Evolutionary conservation across 1,140 invertebrate species (phyloP).

Genomic region (Aphis craccivora): DNA sequence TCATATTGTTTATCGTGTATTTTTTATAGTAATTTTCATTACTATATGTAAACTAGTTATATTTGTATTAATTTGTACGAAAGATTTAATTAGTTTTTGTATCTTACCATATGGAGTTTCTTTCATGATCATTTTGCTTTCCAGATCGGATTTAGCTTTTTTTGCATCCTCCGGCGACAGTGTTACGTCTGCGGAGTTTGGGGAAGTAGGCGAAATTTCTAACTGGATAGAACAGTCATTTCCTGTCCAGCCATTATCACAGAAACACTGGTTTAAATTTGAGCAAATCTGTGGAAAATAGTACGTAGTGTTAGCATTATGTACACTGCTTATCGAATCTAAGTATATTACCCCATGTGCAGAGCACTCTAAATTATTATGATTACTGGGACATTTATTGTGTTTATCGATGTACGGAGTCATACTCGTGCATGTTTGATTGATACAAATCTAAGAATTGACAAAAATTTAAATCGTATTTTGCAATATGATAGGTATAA

Average conservation of each 20-base stretch:
- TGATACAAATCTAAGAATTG: conserved; percentile 79
- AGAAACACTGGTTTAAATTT: conserved; percentile 91
- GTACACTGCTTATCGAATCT: too few species aligned
- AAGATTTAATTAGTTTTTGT: background rate
- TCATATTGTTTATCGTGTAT: background rate
- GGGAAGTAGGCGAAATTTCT: conserved; percentile 69
- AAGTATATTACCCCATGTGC: conserved; percentile 81
- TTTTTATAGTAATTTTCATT: background rate
- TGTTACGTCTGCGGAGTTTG: conserved; percentile 65
- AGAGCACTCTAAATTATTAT: conserved; percentile 88
- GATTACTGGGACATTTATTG: conserved; percentile 87
- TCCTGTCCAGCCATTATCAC: conserved; percentile 86
- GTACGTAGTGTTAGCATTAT: background rate
- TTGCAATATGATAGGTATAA: background rate
- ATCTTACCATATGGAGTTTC: conserved; percentile 60
- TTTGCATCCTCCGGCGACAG: conserved; percentile 64
- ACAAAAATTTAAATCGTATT: background rate
- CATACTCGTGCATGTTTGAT: conserved; percentile 87
- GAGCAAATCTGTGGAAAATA: conserved; percentile 81
- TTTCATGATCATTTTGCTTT: conserved; percentile 67
- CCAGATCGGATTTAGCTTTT: conserved; percentile 64
- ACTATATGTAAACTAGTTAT: background rate
- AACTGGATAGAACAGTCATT: conserved; percentile 84
- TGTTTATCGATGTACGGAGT: conserved; percentile 80
- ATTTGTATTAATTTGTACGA: background rate